Evolutionary conservation across 2,113 vertebrate species (phyloP), one percentile per base, ranked within the genome.

Genomic region (Chionis minor): DNA sequence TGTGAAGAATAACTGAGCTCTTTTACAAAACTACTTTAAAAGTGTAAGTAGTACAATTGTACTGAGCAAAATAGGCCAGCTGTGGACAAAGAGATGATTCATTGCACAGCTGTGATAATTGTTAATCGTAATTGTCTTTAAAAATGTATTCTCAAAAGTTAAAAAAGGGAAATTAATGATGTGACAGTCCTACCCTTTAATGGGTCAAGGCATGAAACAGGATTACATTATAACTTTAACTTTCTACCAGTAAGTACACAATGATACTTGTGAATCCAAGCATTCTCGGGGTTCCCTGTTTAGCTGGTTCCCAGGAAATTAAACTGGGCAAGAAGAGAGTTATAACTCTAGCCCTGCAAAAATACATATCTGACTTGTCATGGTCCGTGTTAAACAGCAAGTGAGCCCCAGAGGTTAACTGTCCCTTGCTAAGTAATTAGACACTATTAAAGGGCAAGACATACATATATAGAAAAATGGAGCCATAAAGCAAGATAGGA

Each of bases 151-250:
- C 26, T 94, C 52, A 74, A 47, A 96, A 95, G 84, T 85, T 94
- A 88, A 86, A 91, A 94, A 94, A 90, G 15, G 9, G 6, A 89
- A 73, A 83, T 86, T 79, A 54, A 56, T 55, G 30, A 67, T 52
- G 51, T 79, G 69, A 85, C 83, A 55, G 38, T 54, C 94, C 92
- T 93, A 94, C 55, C 83, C 66, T 97, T 96, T 95, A 96, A 88
- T 86, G 72, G 81, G 83, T 87, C 90, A 93, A 95, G 27, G 15
- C 77, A 95, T 61, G 83, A 94, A 96, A 85, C 8, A 74, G 47
- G 81, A 86, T 70, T 32, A 81, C n/a, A n/a, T n/a, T n/a, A n/a
- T n/a, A n/a, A n/a, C n/a, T n/a, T n/a, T n/a, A n/a, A n/a, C n/a
- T n/a, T n/a, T n/a, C n/a, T n/a, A n/a, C n/a, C n/a, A n/a, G n/a